Evolutionary conservation across 2,797 vertebrate species (phyloP).

Genomic region (Poecile montanus): DNA sequence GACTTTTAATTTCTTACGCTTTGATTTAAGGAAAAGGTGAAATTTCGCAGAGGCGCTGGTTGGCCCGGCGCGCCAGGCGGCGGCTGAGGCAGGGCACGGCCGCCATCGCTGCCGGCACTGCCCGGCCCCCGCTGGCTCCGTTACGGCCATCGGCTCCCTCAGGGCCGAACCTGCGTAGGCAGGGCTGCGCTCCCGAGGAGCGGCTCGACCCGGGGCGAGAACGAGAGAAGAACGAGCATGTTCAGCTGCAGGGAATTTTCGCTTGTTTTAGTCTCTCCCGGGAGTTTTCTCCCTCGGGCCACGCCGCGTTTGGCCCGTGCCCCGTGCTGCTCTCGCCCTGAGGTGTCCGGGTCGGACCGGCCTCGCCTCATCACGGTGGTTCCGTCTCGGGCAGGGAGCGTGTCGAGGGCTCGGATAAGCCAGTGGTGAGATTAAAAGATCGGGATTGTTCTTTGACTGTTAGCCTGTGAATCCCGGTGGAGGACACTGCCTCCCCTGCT

Average conservation of each 20-base stretch:
- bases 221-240: accelerated
- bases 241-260: accelerated
- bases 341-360: background rate
- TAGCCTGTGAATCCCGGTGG: background rate
- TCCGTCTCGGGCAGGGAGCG: accelerated
- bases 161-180: background rate
- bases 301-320: accelerated
- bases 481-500: background rate
- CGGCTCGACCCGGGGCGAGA: accelerated
- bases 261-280: accelerated
- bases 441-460: background rate
- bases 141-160: accelerated
- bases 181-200: accelerated
- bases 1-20: accelerated
- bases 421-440: background rate
- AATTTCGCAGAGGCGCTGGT: accelerated
- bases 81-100: background rate
- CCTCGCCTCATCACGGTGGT: accelerated
- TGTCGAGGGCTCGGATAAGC: accelerated
- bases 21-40: background rate
- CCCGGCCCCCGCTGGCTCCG: accelerated
- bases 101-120: background rate
- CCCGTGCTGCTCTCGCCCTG: too few species aligned
- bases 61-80: accelerated
- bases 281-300: background rate